Evolutionary conservation across 2,888 invertebrate genomes (phyloP), one percentile per base, ranked within the genome.

Genomic region (Cerceris rybyensis): DNA sequence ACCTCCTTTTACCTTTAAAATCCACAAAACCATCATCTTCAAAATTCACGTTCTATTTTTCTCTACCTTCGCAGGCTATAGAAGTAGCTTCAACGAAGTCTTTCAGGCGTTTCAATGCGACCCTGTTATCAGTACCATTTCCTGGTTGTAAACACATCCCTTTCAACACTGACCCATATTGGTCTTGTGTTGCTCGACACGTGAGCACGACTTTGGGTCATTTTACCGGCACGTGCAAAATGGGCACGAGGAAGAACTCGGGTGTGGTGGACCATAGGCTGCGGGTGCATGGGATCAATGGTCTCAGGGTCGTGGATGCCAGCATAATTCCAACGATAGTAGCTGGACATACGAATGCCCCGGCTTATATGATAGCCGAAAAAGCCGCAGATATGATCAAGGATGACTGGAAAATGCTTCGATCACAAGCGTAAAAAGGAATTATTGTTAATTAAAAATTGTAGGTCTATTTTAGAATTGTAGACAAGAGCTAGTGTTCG

Each of bases 111-210:
- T 93, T 93, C 80, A 94, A 94, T 68, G 92, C 94, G 0, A 93
- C 91, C 0, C 91, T 95, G 39, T 93, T 94, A 77, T 88, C 92
- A 0, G 93, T 94, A 0, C 94, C 95, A 0, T 95, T 96, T 90
- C 95, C 96, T 0, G 96, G 96, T 54, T 97, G 97, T 88, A 94
- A 95, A 83, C 90, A 94, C 61, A 87, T 94, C 6, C 58, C 84
- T 6, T 96, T 96, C 88, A 94, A 94, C 73, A 95, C 95, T 2
- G 95, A 96, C 82, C 91, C 93, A 11, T 97, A 97, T 89, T 97
- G 96, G 96, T 94, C 94, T 65, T 97, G 97, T 88, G 95, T 95
- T 57, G 94, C 96, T 28, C 94, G 95, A 80, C 94, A 95, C 78
- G 94, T 96, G 16, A 95, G 96, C 7, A 95, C 96, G 69, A 96